Conservation (phyloP, 2,888 invertebrate genomes). For the Rhynchonema sp. region DNA sequence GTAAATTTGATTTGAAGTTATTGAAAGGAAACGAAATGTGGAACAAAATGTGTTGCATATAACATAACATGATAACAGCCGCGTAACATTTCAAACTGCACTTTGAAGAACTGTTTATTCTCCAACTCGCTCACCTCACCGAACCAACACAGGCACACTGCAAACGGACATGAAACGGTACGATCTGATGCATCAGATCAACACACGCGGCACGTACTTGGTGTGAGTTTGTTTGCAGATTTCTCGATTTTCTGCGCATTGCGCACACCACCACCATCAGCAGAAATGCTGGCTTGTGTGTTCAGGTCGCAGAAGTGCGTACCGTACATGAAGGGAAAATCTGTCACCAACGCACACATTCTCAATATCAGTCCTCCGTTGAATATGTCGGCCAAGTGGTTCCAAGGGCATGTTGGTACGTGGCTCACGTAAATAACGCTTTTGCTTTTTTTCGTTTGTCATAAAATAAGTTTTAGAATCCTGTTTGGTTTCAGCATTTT, state of each 20-base stretch:
- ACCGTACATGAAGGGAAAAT: constrained; percentile 56
- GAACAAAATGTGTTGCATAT: too few relatives aligned
- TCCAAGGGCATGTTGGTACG: constrained; percentile 56
- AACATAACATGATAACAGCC: too few relatives aligned
- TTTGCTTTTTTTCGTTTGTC: neutral
- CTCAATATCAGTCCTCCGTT: constrained; percentile 84
- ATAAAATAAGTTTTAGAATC: neutral
- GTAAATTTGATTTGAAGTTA: too few relatives aligned
- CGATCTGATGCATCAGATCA: constrained; percentile 84
- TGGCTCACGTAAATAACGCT: neutral
- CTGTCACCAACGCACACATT: constrained; percentile 65
- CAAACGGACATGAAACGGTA: constrained; percentile 82
- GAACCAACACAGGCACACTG: too few relatives aligned
- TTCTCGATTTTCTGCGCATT: too few relatives aligned
- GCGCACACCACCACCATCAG: too few relatives aligned
- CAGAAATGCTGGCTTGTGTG: too few relatives aligned
- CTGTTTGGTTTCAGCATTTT: too few relatives aligned
- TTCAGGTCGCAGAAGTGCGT: constrained; percentile 66
- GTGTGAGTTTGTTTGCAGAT: constrained; percentile 39
- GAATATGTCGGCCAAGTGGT: constrained; percentile 71
- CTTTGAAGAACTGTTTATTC: too few relatives aligned
- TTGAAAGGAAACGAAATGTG: too few relatives aligned
- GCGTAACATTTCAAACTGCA: too few relatives aligned
- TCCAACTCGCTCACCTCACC: too few relatives aligned
- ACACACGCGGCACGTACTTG: constrained; percentile 80